A percentile compares a stretch with the other conserved stretches of the same genome.
These are phyloP conservation scores for Oreortyx pictus DNA, from an alignment of 2,797 vertebrate species.

Conservation along the genomic window DNA sequence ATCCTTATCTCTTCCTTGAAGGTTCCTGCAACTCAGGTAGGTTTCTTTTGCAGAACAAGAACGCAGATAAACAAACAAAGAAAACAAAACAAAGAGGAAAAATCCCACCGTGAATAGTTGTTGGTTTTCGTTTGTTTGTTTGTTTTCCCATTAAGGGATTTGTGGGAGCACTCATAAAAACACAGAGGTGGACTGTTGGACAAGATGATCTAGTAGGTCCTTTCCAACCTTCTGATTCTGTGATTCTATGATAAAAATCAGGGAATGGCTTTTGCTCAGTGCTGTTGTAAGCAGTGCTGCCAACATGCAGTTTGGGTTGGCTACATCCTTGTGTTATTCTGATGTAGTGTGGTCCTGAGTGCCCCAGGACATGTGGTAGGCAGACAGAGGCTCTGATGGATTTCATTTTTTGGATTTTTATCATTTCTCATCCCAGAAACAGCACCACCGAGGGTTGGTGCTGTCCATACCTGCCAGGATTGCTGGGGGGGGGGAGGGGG, in stretches of 20 bases:
- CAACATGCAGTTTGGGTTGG: neutral
- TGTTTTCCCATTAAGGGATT: neutral
- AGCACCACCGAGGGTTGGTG: neutral
- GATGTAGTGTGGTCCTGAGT: neutral
- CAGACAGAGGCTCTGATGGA: neutral
- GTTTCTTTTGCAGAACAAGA: neutral
- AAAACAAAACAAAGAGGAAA: neutral
- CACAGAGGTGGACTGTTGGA: neutral
- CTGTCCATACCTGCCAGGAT: neutral
- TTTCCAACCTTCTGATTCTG: no score
- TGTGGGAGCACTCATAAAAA: neutral
- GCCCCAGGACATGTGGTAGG: neutral
- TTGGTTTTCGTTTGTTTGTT: neutral
- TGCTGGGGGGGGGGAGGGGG: neutral
- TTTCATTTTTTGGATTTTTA: neutral
- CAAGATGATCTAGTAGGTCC: no score
- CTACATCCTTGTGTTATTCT: neutral
- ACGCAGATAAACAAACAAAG: neutral
- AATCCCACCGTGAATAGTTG: neutral
- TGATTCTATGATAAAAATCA: neutral
- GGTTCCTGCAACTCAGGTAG: neutral
- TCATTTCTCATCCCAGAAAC: neutral
- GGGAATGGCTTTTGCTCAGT: neutral
- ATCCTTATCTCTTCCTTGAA: neutral
- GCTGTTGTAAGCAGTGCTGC: neutral